These are phyloP conservation scores for Ommatoiulus sabulosus DNA, from an alignment of 2,888 invertebrate species.

Conservation along the genomic window DNA sequence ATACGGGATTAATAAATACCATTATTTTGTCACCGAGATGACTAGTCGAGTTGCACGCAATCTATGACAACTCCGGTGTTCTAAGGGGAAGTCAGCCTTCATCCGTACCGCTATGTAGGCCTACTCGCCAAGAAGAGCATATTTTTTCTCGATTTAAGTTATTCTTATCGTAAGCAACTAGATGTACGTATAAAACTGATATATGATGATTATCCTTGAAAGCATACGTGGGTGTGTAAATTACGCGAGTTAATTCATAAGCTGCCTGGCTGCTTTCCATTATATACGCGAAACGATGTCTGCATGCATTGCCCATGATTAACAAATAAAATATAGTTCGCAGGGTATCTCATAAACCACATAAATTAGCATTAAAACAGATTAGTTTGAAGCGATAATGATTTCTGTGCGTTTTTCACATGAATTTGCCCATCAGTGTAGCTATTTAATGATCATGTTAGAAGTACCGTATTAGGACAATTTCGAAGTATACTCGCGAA, in stretches of 20 bases:
- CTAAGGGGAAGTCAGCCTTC: neutral
- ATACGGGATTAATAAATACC: neutral
- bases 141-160: neutral
- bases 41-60: neutral
- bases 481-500: neutral
- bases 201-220: neutral
- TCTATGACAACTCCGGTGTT: neutral
- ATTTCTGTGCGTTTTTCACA: neutral
- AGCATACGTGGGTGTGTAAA: neutral
- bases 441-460: neutral
- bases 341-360: neutral
- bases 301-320: neutral
- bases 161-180: neutral
- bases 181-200: neutral
- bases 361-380: slow-evolving; percentile 15
- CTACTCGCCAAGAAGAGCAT: neutral
- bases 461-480: neutral
- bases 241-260: neutral
- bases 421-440: neutral
- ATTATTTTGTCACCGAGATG: neutral
- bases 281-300: neutral
- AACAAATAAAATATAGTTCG: slow-evolving; percentile 20
- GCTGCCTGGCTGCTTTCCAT: neutral
- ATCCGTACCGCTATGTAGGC: neutral
- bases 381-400: neutral